Base-by-base conservation (phyloP, 1,140 invertebrate genomes). In the Phthorimaea operculella region DNA sequence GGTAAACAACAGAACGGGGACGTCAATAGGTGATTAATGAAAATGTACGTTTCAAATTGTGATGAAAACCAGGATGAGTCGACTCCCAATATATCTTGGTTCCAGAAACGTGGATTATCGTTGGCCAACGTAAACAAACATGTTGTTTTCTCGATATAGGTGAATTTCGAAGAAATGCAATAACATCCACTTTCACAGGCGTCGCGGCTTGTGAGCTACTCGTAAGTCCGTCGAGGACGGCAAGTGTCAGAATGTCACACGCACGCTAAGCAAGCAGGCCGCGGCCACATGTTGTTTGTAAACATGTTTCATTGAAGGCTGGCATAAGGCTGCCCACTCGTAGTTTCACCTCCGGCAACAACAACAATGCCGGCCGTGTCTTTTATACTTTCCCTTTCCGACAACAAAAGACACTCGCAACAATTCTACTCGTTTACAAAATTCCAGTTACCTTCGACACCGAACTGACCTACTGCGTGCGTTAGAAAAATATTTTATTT, bases 261-360 rank as follows among this genome's bases (percentile, higher is more conserved):
- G 60, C 62, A 67, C 57, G 52, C 56, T 51, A 64, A 36, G 21
- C 21, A 28, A 28, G 21, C 21, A 28, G 21, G 21, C 21, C 60
- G 59, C 59, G 61, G 61, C 68, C 63, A 68, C 62, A 68, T 72
- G 57, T 64, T 72, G 73, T 76, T 76, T 76, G 63, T 71, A 76
- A 73, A 76, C 73, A 73, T 59, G 61, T 60, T 28, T 62, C 64
- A 47, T 45, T 59, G 63, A 72, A 74, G 69, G 66, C 65, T 72
- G 48, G 3, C 21, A 28, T 28, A 28, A 28, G 21, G 21, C 39
- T 42, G 14, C 39, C 11, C 39, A 42, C 21, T 42, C 14, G 39
- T 42, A 14, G 39, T 42, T 11, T n/a, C 11, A 42, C 39, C 39
- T 42, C 14, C 14, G 39, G 11, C 39, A n/a, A 42, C 39, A 28